Base-by-base conservation (phyloP, 1,140 invertebrate genomes). In the Ganaspis sp. region DNA sequence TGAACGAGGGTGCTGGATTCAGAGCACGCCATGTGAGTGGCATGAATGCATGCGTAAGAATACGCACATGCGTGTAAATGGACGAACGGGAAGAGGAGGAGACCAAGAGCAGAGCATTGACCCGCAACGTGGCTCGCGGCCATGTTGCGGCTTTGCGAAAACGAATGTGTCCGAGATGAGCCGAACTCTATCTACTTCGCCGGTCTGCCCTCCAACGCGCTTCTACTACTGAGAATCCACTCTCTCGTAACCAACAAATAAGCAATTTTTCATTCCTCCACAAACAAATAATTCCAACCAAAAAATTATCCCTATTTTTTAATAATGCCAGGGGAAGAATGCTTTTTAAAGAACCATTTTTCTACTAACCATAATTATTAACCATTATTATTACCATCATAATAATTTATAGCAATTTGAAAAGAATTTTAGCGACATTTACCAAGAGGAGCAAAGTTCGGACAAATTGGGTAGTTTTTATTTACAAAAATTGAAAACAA, bases 11-110 rank as follows among this genome's bases (percentile, higher is more conserved):
- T 64, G n/a, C 45, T 4, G 42, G 12, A 49, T 34, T 29, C 58
- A 64, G 29, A 26, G 21, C 26, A 76, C 49, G 69, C 77, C 75
- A 75, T 75, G 38, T 38, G 21, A n/a, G 38, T 29, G 4, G 23
- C 15, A 34, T 64, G 23, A 34, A 64, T 34, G 58, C 58, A n/a
- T 29, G 58, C 26, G 58, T 64, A 64, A 64, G 58, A 64, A 29
- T 64, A 64, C 58, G 58, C 58, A 64, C 58, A 64, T 64, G 58
- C 58, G 58, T 64, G 23, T 12, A 64, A 29, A 64, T 64, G 9
- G 58, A 29, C 26, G 58, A 64, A 29, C 58, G 12, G 8, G 12
- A 64, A 64, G 58, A 34, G 54, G 15, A 26, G 23, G 58, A 64
- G 26, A 64, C 6, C 23, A 15, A 64, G 58, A 26, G 3, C 58